Evolutionary conservation across 2,797 vertebrate species (phyloP), one percentile per base, ranked within the genome.

Genomic region (Arctocebus calabarensis): DNA sequence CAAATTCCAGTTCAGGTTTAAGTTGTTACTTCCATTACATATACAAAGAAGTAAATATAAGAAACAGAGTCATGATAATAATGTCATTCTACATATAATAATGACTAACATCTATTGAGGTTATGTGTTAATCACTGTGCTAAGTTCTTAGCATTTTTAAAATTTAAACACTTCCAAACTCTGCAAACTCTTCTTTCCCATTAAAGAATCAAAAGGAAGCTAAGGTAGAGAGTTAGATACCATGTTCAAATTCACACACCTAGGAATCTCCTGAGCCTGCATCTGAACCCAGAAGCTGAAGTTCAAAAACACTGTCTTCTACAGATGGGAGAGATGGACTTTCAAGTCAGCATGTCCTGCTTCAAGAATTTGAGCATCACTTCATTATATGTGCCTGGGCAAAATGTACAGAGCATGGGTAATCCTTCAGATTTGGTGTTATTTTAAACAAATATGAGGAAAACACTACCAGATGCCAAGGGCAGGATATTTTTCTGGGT

Each of bases 1-100:
- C 66, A 94, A 96, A 83, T 78, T 70, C 40, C 27, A 90, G 16
- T 77, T 62, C 52, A 84, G 23, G 62, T 32, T 57, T 73, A 70
- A 59, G 7, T 0, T 34, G 45, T 14, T 10, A 74, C 1, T 93
- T 90, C 23, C 10, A 12, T 45, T 88, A 40, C 8, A 25, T 29
- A 64, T 37, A 62, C 45, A 61, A 89, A 89, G 10, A 83, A 71
- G 43, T 20, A 20, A 75, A 83, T 48, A 78, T 78, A 83, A 61
- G 55, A 84, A 91, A 55, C 10, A 34, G 17, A 9, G 4, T 64
- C 77, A 57, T n/a, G 68, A 83, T 57, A 45, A 57, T 59, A 79
- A 87, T 34, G 57, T 5, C 23, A 32, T 29, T 75, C 25, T 27
- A 43, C 61, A 27, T 79, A 45, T 16, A 88, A n/a, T 55, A 64